Conservation (phyloP, 2,888 invertebrate species). For the Agrochola circellaris region DNA sequence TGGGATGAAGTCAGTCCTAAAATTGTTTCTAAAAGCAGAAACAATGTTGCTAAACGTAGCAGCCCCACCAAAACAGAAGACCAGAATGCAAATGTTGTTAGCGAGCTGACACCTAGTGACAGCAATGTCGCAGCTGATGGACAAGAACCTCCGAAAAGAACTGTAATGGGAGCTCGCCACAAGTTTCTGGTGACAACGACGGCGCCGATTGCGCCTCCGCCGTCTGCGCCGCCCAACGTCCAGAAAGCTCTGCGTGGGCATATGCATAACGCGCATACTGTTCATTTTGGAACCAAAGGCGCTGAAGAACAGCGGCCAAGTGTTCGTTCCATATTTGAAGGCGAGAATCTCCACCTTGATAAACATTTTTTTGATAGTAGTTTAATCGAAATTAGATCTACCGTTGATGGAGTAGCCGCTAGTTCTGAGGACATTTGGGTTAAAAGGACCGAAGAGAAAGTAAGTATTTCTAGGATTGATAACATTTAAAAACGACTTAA, state of each 20-base stretch:
- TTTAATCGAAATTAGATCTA: conserved; percentile 94
- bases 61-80: conserved; percentile 64
- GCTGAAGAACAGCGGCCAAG: conserved; percentile 90
- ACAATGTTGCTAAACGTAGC: conserved; percentile 63
- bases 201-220: conserved; percentile 75
- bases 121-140: conserved; percentile 71
- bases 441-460: conserved; percentile 91
- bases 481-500: neutral
- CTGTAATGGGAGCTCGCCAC: conserved; percentile 85
- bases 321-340: conserved; percentile 91
- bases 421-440: conserved; percentile 94
- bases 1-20: conserved; percentile 69
- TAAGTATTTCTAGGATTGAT: conserved; percentile 80
- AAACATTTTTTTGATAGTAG: conserved; percentile 95
- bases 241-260: conserved; percentile 88
- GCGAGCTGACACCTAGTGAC: conserved; percentile 45
- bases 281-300: conserved; percentile 92
- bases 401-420: conserved; percentile 92
- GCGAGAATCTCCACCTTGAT: conserved; percentile 92
- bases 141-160: conserved; percentile 81
- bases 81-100: conserved; percentile 63
- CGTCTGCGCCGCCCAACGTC: conserved; percentile 81
- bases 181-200: conserved; percentile 86
- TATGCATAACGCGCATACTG: conserved; percentile 92
- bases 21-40: conserved; percentile 66